A percentile compares a stretch with the other conserved stretches of the same genome.
Conservation (phyloP, 1,140 invertebrate species). For the Frieseomelitta varia region DNA sequence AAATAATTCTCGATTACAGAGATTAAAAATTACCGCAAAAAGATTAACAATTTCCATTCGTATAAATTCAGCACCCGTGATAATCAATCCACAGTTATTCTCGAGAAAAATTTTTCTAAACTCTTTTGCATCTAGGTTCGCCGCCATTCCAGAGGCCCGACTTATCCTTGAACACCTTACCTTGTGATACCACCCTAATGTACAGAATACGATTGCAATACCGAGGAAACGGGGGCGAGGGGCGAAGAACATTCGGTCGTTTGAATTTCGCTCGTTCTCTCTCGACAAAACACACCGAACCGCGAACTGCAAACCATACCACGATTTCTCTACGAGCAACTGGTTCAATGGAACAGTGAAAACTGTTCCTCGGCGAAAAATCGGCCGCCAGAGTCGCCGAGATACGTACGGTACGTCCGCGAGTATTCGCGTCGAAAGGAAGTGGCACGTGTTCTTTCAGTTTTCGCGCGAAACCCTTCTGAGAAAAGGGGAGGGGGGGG, state of each 20-base stretch:
- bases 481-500: background rate
- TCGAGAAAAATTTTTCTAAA: no score
- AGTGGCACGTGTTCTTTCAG: background rate
- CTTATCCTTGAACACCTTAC: background rate
- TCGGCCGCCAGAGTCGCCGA: background rate
- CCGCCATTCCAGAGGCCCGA: background rate
- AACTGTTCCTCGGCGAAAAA: background rate
- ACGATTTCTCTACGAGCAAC: background rate
- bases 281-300: background rate
- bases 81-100: no score
- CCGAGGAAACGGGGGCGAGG: no score
- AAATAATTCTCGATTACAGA: no score
- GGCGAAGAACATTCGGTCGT: no score
- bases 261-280: background rate
- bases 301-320: background rate
- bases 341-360: background rate
- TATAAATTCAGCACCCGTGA: no score
- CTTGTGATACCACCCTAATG: background rate
- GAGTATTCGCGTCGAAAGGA: background rate
- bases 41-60: no score
- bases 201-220: no score
- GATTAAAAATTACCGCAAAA: no score
- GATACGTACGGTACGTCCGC: background rate
- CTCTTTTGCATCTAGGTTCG: background rate
- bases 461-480: no score